Conservation (phyloP, 2,113 vertebrate species). For the Spizaetus ornatus region DNA sequence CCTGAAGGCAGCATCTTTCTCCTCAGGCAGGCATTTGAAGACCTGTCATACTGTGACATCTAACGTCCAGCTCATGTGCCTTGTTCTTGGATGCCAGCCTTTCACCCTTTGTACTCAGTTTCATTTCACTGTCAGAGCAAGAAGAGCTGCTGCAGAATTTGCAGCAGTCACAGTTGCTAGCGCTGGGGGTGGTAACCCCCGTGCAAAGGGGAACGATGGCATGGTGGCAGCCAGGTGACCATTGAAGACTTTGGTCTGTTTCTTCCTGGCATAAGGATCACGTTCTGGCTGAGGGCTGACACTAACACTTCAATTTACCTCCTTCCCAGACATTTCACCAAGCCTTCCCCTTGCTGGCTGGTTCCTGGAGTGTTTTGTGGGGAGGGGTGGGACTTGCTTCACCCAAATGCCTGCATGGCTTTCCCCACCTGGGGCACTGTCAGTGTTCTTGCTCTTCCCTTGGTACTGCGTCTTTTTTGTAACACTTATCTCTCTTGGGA, state of each 20-base stretch:
- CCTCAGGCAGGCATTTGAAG: neutral
- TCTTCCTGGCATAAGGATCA: neutral
- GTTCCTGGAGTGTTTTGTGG: neutral
- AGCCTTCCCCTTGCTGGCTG: neutral
- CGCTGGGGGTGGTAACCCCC: neutral
- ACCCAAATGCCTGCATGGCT: neutral
- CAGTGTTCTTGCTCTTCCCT: neutral
- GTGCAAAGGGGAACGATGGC: fast-evolving
- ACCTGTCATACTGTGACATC: neutral
- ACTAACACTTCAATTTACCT: neutral
- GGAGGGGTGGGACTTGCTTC: neutral
- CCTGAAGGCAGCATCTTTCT: neutral
- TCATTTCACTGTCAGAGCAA: neutral
- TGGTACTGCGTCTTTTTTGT: neutral
- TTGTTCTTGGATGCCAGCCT: neutral
- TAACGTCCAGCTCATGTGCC: neutral
- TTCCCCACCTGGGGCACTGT: neutral
- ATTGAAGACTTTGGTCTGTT: neutral
- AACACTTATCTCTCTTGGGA: neutral
- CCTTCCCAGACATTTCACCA: neutral
- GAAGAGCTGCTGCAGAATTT: neutral
- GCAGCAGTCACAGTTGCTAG: neutral
- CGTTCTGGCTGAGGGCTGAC: neutral
- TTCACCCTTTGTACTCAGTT: neutral
- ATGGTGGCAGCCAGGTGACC: neutral